Evolutionary conservation across 2,888 invertebrate species (phyloP), one percentile per base, ranked within the genome.

Genomic region (Acleris literana): DNA sequence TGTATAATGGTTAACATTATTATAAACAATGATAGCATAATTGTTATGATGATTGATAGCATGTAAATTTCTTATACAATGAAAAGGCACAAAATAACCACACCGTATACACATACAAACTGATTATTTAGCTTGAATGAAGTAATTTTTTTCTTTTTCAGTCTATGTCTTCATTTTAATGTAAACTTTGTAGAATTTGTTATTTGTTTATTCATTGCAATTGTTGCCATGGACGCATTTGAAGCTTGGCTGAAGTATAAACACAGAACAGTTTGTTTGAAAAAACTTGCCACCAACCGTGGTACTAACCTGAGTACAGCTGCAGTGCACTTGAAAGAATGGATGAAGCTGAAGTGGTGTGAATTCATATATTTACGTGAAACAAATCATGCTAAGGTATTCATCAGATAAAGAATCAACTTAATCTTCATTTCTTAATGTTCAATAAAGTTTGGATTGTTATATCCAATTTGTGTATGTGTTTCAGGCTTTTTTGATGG

Each of bases 241-340:
- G 92, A 92, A 76, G 72, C 82, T 63, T 92, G 92, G 92, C 76
- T 92, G 43, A 90, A 84, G 79, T 77, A 86, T 73, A 92, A 91
- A 79, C 92, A 89, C 70, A 88, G 92, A 74, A 90, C 84, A 63
- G 74, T 81, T 67, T 91, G 83, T 72, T 76, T 92, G 22, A 90
- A 87, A 77, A 83, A 77, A 69, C 70, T 91, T 68, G 80, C 83
- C 7, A 72, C 68, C 68, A 70, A 85, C 73, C 81, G 86, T 73
- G 78, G 81, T 39, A 71, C 73, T 51, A 79, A 80, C 71, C 72
- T 90, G 20, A 80, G 75, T 69, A 60, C 72, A 69, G 71, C 74
- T 43, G 68, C 73, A 61, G 68, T 29, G 49, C 73, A 79, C 68
- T 66, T 83, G 2, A 77, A 75, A 57, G 72, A 74, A 25, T 86